Conservation (phyloP, 2,113 vertebrate species). For the Macrotis lagotis region DNA sequence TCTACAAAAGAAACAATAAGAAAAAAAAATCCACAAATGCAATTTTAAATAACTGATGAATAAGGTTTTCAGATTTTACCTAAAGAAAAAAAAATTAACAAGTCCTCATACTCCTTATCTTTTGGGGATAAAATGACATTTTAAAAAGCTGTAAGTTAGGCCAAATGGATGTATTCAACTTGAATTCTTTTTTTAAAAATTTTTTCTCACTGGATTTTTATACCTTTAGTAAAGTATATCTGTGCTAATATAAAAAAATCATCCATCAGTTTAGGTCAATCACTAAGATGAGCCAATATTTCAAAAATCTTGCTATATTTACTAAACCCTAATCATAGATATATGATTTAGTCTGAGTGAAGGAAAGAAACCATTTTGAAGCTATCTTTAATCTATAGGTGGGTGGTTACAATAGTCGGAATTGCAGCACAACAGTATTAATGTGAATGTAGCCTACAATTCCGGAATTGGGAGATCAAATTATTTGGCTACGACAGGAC, state of each 20-base stretch:
- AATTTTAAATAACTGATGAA: constrained; percentile 8
- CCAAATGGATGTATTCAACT: constrained; percentile 22
- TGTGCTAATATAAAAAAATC: constrained; percentile 58
- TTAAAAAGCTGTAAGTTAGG: constrained; percentile 7
- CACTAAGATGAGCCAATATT: constrained; percentile 49
- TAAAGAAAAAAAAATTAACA: background rate
- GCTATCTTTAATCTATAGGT: constrained; percentile 84
- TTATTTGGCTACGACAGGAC: constrained; percentile 88
- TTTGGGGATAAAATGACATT: constrained; percentile 16
- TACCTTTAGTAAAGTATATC: constrained; percentile 56
- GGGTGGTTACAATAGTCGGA: constrained; percentile 81
- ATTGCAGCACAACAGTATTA: constrained; percentile 82
- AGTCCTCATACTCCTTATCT: background rate
- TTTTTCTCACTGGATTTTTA: constrained; percentile 57
- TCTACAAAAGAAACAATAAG: constrained; percentile 81
- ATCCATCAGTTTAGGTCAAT: constrained; percentile 42
- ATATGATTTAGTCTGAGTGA: constrained; percentile 74
- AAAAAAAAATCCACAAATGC: constrained; percentile 37
- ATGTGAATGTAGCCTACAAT: constrained; percentile 85
- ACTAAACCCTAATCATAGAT: constrained; percentile 72
- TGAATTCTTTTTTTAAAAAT: constrained; percentile 26
- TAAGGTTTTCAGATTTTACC: background rate
- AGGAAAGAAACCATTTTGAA: constrained; percentile 79
- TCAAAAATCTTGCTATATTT: constrained; percentile 60
- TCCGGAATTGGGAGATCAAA: constrained; percentile 87